phyloP scores from a whole-genome alignment of 2,888 invertebrate genomes.

The Seira sanloemensis region DNA sequence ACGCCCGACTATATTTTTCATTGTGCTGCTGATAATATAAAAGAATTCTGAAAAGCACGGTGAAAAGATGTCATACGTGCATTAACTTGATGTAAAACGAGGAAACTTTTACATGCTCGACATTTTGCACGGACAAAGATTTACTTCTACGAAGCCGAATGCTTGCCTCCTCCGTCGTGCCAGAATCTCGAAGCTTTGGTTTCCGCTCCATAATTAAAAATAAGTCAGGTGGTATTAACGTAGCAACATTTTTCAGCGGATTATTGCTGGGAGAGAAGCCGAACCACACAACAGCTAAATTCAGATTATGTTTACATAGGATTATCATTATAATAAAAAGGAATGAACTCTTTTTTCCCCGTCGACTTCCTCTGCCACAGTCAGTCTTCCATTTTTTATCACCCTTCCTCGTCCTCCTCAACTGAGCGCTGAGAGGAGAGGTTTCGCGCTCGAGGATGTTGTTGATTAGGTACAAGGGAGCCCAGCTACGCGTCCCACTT shows the following conservation, averaged over 20 bases:
- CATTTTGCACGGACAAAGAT: no score
- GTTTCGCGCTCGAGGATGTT: no score
- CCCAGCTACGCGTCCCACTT: no score
- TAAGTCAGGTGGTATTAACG: neutral
- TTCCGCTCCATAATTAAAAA: neutral
- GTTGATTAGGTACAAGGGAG: no score
- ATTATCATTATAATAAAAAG: neutral
- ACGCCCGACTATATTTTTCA: no score
- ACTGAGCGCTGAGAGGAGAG: neutral
- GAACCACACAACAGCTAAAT: neutral
- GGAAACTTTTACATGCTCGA: no score
- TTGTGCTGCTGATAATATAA: no score
- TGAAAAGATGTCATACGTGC: no score
- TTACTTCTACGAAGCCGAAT: no score
- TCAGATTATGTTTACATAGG: neutral
- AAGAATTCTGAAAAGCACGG: no score
- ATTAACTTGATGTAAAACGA: no score
- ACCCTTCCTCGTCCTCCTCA: neutral
- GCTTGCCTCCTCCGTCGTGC: no score
- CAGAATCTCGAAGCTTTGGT: neutral
- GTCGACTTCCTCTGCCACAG: neutral
- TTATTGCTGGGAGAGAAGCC: neutral
- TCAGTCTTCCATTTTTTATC: neutral
- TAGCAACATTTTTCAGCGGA: neutral
- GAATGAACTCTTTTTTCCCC: neutral